phyloP scores from a whole-genome alignment of 2,113 vertebrate species.

The Coturnix japonica region DNA sequence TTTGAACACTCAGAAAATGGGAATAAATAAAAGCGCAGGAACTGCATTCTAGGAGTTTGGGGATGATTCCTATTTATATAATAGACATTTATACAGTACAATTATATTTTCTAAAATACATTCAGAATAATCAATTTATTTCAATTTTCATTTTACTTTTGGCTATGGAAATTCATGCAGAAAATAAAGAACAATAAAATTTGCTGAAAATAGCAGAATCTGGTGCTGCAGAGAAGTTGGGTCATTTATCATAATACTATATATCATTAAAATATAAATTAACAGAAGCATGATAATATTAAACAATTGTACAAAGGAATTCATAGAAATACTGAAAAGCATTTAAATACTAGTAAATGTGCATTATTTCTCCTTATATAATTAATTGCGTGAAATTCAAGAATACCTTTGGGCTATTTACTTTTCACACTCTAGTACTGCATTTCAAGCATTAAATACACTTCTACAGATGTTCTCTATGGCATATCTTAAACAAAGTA shows the following conservation, averaged over 20 bases:
- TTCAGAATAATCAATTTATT: neutral
- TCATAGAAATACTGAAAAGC: neutral
- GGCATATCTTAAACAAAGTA: neutral
- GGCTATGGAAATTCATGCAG: neutral
- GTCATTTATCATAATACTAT: neutral
- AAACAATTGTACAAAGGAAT: neutral
- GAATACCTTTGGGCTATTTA: neutral
- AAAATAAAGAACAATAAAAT: neutral
- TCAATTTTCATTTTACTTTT: neutral
- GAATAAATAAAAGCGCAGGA: neutral
- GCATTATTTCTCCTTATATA: neutral
- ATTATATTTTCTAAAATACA: neutral
- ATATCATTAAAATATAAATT: neutral
- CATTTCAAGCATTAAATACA: neutral
- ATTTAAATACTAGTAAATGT: neutral
- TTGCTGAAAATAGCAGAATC: neutral
- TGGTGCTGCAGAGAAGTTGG: neutral
- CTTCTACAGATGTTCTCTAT: neutral
- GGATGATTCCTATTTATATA: neutral
- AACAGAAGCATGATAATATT: neutral
- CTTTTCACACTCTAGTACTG: neutral
- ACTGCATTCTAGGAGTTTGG: neutral
- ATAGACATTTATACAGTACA: too few relatives aligned
- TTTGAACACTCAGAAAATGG: neutral
- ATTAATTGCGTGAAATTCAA: neutral